Evolutionary conservation across 1,140 invertebrate genomes (phyloP).

Genomic region (Leucophenga varia): DNA sequence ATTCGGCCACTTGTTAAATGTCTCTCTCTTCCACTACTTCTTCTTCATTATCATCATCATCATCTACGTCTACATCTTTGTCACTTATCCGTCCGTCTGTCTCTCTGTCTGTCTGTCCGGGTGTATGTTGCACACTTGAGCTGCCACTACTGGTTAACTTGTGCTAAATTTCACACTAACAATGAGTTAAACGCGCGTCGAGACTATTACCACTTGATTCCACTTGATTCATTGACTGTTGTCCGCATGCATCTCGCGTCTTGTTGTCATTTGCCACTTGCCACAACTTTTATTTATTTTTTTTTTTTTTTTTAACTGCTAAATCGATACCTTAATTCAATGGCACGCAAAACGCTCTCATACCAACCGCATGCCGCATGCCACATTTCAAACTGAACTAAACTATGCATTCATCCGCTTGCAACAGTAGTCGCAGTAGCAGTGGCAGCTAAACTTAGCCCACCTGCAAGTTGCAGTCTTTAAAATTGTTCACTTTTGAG

Average conservation of each 20-base stretch:
- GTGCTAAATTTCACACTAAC: slow-evolving; percentile 53
- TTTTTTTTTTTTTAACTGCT: too few relatives aligned
- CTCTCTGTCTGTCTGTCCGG: slow-evolving; percentile 12
- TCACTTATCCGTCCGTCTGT: too few relatives aligned
- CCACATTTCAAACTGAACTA: slow-evolving; percentile 40
- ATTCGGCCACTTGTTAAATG: too few relatives aligned
- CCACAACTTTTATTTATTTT: neutral
- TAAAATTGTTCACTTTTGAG: slow-evolving; percentile 1
- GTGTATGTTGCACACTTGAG: slow-evolving; percentile 13
- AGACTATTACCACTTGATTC: too few relatives aligned
- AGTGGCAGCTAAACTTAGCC: slow-evolving; percentile 40
- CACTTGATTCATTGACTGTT: neutral
- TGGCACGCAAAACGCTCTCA: slow-evolving; percentile 29
- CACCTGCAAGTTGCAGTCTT: slow-evolving; percentile 2
- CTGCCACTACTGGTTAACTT: slow-evolving; percentile 16
- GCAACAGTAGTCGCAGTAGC: slow-evolving; percentile 30
- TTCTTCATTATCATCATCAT: too few relatives aligned
- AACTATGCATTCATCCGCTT: slow-evolving; percentile 1
- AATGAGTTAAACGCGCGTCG: slow-evolving; percentile 49
- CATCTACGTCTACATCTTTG: too few relatives aligned
- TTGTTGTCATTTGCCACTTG: too few relatives aligned
- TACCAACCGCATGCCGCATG: slow-evolving; percentile 40
- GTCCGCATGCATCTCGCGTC: slow-evolving; percentile 13
- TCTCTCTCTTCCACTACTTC: too few relatives aligned
- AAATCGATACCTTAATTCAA: slow-evolving; percentile 52